phyloP scores from a whole-genome alignment of 2,113 vertebrate species.

The Lutjanus erythropterus region DNA sequence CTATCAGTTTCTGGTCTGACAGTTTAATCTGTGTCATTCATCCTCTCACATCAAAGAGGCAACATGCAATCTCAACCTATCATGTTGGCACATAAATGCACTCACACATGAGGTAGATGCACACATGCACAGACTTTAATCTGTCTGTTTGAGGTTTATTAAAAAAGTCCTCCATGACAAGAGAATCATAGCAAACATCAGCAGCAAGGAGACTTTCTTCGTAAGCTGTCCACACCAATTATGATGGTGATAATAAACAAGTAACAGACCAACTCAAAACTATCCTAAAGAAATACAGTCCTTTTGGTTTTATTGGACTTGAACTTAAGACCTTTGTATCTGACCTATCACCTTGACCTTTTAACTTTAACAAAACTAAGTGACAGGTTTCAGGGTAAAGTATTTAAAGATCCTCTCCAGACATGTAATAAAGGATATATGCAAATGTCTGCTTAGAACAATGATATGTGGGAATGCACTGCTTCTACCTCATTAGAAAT shows the following conservation, averaged over 20 bases:
- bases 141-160: background rate
- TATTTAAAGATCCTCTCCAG: background rate
- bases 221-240: constrained; percentile 27
- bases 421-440: too few relatives aligned
- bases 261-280: constrained; percentile 14
- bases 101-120: constrained; percentile 24
- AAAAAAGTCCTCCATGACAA: background rate
- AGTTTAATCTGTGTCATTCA: constrained; percentile 81
- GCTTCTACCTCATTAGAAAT: too few relatives aligned
- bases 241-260: constrained; percentile 1
- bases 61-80: constrained; percentile 49
- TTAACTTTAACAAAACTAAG: constrained; percentile 29
- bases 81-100: constrained; percentile 2
- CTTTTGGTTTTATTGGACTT: constrained; percentile 40
- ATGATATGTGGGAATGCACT: too few relatives aligned
- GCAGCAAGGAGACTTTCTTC: background rate
- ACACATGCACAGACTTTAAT: constrained; percentile 9
- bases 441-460: too few relatives aligned
- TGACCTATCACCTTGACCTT: constrained; percentile 39
- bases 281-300: background rate
- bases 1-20: constrained; percentile 73
- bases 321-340: constrained; percentile 34
- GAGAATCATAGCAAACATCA: constrained; percentile 11
- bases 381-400: background rate
- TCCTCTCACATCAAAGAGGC: constrained; percentile 78